A percentile compares a stretch with the other conserved stretches of the same genome.
phyloP scores from a whole-genome alignment of 2,888 invertebrate species.

The Heterodera filipjevi region DNA sequence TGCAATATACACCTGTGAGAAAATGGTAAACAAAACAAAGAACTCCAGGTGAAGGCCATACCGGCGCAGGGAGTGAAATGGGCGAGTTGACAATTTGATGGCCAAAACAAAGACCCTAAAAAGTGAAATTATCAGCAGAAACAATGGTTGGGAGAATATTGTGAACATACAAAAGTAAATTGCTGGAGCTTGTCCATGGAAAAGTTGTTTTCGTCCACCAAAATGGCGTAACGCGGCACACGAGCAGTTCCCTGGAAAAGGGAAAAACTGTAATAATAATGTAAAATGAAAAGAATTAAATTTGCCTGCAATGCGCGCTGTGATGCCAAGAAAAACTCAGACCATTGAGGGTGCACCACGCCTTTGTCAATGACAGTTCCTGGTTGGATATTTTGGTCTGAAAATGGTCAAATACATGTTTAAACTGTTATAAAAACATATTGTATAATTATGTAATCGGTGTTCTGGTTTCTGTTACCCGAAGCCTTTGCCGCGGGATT shows the following conservation, averaged over 20 bases:
- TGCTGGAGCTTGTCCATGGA: slow-evolving; percentile 51
- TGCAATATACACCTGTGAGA: slow-evolving; percentile 44
- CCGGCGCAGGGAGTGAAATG: slow-evolving; percentile 55
- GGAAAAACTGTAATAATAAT: slow-evolving; percentile 51
- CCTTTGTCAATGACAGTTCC: slow-evolving; percentile 52
- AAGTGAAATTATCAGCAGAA: not conserved
- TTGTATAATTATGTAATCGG: not conserved
- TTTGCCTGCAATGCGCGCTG: not conserved
- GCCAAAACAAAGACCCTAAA: slow-evolving; percentile 44
- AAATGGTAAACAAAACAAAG: not conserved
- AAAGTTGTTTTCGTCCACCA: slow-evolving; percentile 50
- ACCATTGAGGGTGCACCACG: slow-evolving; percentile 49
- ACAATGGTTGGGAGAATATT: no score
- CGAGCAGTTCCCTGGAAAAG: slow-evolving; percentile 57
- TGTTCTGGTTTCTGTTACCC: not conserved
- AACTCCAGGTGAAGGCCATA: slow-evolving; percentile 47
- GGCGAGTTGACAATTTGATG: slow-evolving; percentile 56
- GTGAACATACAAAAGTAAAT: slow-evolving; percentile 41
- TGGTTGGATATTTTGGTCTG: slow-evolving; percentile 51
- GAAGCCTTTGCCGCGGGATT: slow-evolving; percentile 32
- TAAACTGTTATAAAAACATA: not conserved
- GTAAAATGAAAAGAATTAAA: not conserved
- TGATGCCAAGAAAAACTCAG: slow-evolving; percentile 49
- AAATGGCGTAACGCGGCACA: slow-evolving; percentile 57
- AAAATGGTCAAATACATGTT: not conserved